Conservation (phyloP, 2,113 vertebrate genomes). For the Tragelaphus strepsiceros region DNA sequence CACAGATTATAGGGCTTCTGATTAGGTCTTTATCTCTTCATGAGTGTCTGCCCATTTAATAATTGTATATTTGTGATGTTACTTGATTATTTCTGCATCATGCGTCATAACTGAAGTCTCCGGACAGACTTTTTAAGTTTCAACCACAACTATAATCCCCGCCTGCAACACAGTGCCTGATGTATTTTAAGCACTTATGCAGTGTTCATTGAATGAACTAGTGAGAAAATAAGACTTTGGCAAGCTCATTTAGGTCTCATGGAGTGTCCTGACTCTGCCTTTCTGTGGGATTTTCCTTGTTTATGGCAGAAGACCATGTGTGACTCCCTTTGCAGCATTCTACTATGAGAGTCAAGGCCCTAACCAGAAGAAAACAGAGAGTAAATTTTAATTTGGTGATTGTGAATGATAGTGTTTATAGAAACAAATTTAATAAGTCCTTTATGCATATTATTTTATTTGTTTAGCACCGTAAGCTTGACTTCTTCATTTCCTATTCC, state of each 20-base stretch:
- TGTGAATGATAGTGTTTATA: background rate
- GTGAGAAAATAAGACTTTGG: background rate
- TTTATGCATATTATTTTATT: background rate
- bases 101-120: background rate
- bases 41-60: background rate
- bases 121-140: background rate
- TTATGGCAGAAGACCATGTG: background rate
- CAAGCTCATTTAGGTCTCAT: background rate
- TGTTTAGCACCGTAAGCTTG: background rate
- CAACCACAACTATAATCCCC: background rate
- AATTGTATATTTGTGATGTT: background rate
- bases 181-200: background rate
- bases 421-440: background rate
- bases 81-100: background rate
- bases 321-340: background rate
- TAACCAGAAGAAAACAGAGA: background rate
- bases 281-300: background rate
- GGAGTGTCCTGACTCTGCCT: background rate
- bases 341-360: background rate
- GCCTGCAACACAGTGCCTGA: background rate
- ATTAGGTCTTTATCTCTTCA: background rate
- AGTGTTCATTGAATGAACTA: background rate
- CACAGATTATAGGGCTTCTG: background rate
- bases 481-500: background rate
- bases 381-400: background rate